Evolutionary conservation across 92 coral and sea anemone species (phyloP), one percentile per base, ranked within the genome.

Genomic region (Parazoanthus atlanticus): DNA sequence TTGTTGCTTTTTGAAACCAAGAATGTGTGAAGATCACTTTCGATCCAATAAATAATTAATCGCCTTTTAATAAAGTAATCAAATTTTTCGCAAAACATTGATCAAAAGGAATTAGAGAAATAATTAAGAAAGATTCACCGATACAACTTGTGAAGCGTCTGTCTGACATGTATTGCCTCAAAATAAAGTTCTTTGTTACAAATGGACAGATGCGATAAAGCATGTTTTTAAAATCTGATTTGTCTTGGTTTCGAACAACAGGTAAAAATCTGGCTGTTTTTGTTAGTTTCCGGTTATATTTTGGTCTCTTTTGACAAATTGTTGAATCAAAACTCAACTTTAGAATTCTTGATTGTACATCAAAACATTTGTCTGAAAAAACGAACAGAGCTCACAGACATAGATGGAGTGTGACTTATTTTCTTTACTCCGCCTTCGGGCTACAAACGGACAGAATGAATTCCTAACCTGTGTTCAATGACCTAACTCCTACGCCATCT

Each of bases 401-500:
- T 1, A 16, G 23, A 0, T 78, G 10, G 21, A 21, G 30, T 3
- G 21, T 10, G 64, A 52, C 30, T 64, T 34, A 8, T 11, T 61
- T 61, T 61, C 23, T 23, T n/a, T 6, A 15, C 41, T 65, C 56
- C 86, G 86, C 86, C 86, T 38, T 38, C 33, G 86, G 54, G 73
- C 31, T 40, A 43, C 15, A 26, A 25, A 64, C 36, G 12, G 31
- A 75, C 56, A 23, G 25, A 10, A 82, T 32, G 26, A 41, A 33
- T 21, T 28, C 8, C 31, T 16, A 33, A 19, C 1, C 33, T 66
- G 56, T 67, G 76, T 61, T 61, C 36, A 82, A 82, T 82, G 49
- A 82, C 47, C 86, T 82, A 82, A 82, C 21, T 65, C 65, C 75
- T 65, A 64, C 86, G 76, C 58, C 30, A 82, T 82, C 74, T 65